phyloP scores from a whole-genome alignment of 2,113 vertebrate species.

The Solea senegalensis region DNA sequence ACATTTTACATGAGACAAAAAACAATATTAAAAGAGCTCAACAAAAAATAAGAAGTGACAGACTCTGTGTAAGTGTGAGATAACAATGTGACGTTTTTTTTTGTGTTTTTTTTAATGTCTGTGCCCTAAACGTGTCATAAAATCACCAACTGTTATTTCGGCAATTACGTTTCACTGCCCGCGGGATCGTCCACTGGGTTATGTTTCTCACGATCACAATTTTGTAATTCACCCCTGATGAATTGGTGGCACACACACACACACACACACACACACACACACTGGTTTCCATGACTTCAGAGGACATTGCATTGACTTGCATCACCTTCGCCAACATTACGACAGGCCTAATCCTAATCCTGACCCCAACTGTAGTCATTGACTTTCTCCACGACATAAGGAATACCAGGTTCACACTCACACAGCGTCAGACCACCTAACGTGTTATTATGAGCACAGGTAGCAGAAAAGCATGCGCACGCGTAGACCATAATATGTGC shows the following conservation, averaged over 20 bases:
- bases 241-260: slow-evolving; percentile 13
- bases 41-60: too few relatives aligned
- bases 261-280: neutral
- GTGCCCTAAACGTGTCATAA: slow-evolving; percentile 45
- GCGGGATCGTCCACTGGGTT: slow-evolving; percentile 26
- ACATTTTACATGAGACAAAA: neutral
- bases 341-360: too few relatives aligned
- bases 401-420: too few relatives aligned
- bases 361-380: too few relatives aligned
- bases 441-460: too few relatives aligned
- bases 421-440: too few relatives aligned
- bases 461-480: too few relatives aligned
- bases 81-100: slow-evolving; percentile 1
- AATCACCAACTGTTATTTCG: slow-evolving; percentile 54
- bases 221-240: slow-evolving; percentile 48
- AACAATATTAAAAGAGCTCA: neutral
- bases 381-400: too few relatives aligned
- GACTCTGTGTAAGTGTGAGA: neutral
- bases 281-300: neutral
- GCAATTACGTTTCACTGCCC: slow-evolving; percentile 46
- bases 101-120: slow-evolving; percentile 4
- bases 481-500: too few relatives aligned
- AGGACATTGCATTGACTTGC: too few relatives aligned
- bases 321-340: too few relatives aligned
- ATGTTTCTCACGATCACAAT: slow-evolving; percentile 34